Conservation (phyloP, 2,797 vertebrate genomes). For the Sebastolobus altivelis region DNA sequence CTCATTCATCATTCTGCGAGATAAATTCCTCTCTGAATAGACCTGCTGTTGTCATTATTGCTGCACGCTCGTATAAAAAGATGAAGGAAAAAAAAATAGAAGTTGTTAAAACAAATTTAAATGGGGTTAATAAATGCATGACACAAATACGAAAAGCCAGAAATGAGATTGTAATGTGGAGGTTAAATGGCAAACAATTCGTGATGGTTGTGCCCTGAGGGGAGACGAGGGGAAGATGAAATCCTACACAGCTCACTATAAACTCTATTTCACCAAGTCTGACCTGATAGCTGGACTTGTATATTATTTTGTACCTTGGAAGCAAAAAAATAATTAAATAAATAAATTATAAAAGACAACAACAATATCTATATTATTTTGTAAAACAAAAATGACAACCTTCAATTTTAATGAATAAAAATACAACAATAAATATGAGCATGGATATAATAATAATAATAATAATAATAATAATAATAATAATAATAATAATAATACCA, state of each 20-base stretch:
- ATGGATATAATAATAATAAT: not conserved
- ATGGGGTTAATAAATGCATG: conserved; percentile 65
- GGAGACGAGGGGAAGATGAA: conserved; percentile 53
- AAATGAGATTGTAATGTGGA: conserved; percentile 63
- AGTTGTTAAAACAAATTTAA: conserved; percentile 42
- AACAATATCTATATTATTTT: not conserved
- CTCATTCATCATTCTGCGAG: conserved; percentile 26
- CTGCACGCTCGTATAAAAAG: conserved; percentile 1
- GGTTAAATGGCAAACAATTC: conserved; percentile 74
- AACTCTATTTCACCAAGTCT: conserved; percentile 38
- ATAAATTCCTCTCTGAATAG: conserved; percentile 33
- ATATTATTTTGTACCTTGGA: not conserved
- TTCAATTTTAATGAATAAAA: not conserved
- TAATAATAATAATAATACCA: not conserved
- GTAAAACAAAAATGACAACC: not conserved
- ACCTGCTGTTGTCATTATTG: conserved; percentile 13
- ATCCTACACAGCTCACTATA: conserved; percentile 26
- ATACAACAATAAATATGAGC: not conserved
- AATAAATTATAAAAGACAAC: not conserved
- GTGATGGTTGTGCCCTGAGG: conserved; percentile 66
- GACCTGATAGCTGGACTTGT: not conserved
- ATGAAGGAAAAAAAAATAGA: not conserved
- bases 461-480: conserved; percentile 3
- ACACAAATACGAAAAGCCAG: conserved; percentile 43
- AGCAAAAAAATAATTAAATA: not conserved